Percentiles rank a stretch among this genome's conserved stretches.
Evolutionary conservation across 2,888 invertebrate genomes (phyloP).

Genomic region (Netelia virgata): DNA sequence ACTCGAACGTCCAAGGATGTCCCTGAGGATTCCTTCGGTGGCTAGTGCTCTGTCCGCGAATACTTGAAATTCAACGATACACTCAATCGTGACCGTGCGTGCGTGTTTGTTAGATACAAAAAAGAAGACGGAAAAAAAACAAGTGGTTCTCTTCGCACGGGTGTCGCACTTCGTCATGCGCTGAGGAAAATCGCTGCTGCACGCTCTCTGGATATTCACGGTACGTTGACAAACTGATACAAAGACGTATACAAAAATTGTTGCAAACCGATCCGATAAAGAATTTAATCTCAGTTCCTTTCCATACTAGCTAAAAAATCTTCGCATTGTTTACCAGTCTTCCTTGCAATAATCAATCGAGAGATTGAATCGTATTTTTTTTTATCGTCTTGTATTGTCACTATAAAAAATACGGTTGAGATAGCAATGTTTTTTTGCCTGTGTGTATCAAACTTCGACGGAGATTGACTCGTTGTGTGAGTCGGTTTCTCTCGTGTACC

Average conservation of each 20-base stretch:
- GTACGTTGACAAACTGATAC: conserved; percentile 48
- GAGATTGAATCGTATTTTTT: conserved; percentile 4
- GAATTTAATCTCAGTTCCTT: background rate
- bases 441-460: conserved; percentile 31
- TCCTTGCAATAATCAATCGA: background rate
- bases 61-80: conserved; percentile 20
- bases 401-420: background rate
- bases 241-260: background rate
- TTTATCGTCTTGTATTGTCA: background rate
- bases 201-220: conserved; percentile 59
- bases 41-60: conserved; percentile 33
- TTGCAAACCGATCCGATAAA: background rate
- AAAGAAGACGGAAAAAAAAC: background rate
- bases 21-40: conserved; percentile 60
- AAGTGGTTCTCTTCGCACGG: conserved; percentile 2
- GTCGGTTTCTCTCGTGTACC: conserved; percentile 19
- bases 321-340: background rate
- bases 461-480: conserved; percentile 52
- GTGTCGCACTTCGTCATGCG: conserved; percentile 47
- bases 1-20: conserved; percentile 58
- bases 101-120: conserved; percentile 13
- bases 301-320: background rate
- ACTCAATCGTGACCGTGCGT: background rate
- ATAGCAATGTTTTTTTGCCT: conserved; percentile 23
- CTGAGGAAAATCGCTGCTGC: conserved; percentile 43